A percentile compares a stretch with the other conserved stretches of the same genome.
These are phyloP conservation scores for Harpagoxenus sublaevis DNA, from an alignment of 2,888 invertebrate species.

Conservation along the genomic window DNA sequence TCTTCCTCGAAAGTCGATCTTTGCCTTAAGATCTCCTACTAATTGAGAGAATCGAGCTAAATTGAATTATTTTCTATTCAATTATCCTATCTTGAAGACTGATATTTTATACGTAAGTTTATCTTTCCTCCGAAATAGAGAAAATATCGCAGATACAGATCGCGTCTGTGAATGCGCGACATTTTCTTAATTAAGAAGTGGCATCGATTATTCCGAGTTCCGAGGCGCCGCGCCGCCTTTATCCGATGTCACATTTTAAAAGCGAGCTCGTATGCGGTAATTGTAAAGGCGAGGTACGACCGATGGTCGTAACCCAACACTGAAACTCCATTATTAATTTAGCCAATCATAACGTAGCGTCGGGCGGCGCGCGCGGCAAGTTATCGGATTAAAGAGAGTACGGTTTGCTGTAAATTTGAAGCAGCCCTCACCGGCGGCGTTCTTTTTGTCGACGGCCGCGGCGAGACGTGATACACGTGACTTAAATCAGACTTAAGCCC, in stretches of 20 bases:
- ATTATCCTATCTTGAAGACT: background rate
- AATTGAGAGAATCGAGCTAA: background rate
- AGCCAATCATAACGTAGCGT: slow-evolving; percentile 48
- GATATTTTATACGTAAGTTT: background rate
- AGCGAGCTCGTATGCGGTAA: slow-evolving; percentile 25
- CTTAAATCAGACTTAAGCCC: slow-evolving; percentile 51
- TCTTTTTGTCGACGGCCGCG: slow-evolving; percentile 36
- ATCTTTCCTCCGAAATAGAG: background rate
- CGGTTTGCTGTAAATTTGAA: slow-evolving; percentile 51
- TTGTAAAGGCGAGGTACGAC: slow-evolving; percentile 40
- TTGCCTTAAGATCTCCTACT: background rate
- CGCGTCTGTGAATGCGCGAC: background rate
- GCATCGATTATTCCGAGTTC: background rate
- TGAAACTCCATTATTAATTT: slow-evolving; percentile 55
- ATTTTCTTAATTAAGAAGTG: slow-evolving; percentile 15
- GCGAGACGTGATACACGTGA: slow-evolving; percentile 43
- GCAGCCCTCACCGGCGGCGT: slow-evolving; percentile 17
- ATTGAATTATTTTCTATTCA: background rate
- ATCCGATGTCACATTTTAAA: slow-evolving; percentile 36
- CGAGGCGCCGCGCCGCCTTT: background rate
- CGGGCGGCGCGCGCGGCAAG: slow-evolving; percentile 18
- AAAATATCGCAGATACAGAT: background rate
- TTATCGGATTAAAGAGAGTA: slow-evolving; percentile 54
- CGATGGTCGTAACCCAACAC: slow-evolving; percentile 45
- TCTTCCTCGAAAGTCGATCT: background rate